phyloP scores from a whole-genome alignment of 1,140 invertebrate genomes.

The Thalassaphorura encarpata region DNA sequence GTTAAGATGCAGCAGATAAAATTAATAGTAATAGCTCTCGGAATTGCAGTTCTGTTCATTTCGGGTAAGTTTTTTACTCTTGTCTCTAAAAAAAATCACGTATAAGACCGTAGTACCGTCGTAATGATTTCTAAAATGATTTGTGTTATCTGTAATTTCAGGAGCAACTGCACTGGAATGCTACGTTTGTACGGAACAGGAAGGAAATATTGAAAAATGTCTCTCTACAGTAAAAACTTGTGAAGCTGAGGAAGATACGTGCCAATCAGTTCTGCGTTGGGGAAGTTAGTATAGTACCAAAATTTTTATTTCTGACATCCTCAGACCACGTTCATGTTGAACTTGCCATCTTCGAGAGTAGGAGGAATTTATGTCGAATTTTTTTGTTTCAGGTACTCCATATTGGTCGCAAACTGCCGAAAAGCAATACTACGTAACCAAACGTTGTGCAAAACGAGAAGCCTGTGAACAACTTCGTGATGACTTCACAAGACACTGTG shows the following conservation, averaged over 20 bases:
- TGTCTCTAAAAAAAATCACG: too few species aligned
- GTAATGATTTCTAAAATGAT: too few species aligned
- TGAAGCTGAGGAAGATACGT: slow-evolving; percentile 73
- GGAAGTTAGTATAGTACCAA: slow-evolving; percentile 53
- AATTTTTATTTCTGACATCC: not conserved
- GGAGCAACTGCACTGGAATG: slow-evolving; percentile 73
- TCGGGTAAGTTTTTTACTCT: too few species aligned
- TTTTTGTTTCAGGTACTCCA: slow-evolving; percentile 57
- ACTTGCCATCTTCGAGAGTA: too few species aligned
- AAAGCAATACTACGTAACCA: slow-evolving; percentile 90
- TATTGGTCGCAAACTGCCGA: slow-evolving; percentile 88
- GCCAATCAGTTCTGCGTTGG: slow-evolving; percentile 80
- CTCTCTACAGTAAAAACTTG: slow-evolving; percentile 83
- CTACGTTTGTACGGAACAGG: slow-evolving; percentile 87
- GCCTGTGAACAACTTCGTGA: slow-evolving; percentile 61
- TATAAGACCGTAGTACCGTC: too few species aligned
- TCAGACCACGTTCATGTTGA: not conserved
- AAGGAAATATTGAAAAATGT: slow-evolving; percentile 87
- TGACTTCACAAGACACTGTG: slow-evolving; percentile 65
- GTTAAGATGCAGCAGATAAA: too few species aligned
- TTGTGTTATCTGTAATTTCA: too few species aligned
- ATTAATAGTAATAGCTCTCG: too few species aligned
- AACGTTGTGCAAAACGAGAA: slow-evolving; percentile 71
- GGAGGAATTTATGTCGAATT: too few species aligned
- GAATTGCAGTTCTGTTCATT: too few species aligned